Conservation (phyloP, 2,888 invertebrate species). For the Drosophila flavopinicola region DNA sequence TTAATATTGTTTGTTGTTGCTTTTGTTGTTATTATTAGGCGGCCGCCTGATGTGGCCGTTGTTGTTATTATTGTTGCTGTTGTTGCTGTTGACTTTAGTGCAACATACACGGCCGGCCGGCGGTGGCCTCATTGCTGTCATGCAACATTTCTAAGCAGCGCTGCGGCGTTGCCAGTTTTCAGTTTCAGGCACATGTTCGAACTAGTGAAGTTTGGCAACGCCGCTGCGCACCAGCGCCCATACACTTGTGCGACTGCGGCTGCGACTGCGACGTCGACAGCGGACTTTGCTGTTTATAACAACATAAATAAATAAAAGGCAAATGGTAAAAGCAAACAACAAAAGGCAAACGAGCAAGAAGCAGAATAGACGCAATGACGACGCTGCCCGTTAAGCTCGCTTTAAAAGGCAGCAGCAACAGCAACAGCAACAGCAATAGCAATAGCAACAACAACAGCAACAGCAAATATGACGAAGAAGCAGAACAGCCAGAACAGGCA, state of each 20-base stretch:
- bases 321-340: slow-evolving; percentile 39
- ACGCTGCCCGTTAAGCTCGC: slow-evolving; percentile 31
- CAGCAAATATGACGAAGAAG: no score
- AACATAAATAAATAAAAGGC: slow-evolving; percentile 68
- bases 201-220: slow-evolving; percentile 45
- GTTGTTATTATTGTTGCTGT: slow-evolving; percentile 17
- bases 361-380: slow-evolving; percentile 42
- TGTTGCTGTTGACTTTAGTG: slow-evolving; percentile 30
- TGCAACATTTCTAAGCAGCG: slow-evolving; percentile 59
- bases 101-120: slow-evolving; percentile 49
- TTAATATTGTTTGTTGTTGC: slow-evolving; percentile 64
- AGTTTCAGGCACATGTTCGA: slow-evolving; percentile 49
- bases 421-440: slow-evolving; percentile 1
- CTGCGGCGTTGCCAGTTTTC: slow-evolving; percentile 59
- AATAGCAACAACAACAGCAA: slow-evolving; percentile 1
- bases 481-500: no score
- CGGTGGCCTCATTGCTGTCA: slow-evolving; percentile 61
- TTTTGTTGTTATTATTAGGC: slow-evolving; percentile 61
- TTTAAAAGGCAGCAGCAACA: slow-evolving; percentile 36
- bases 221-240: slow-evolving; percentile 41
- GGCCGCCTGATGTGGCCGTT: slow-evolving; percentile 14
- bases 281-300: slow-evolving; percentile 60
- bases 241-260: slow-evolving; percentile 54
- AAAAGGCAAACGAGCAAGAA: slow-evolving; percentile 42
- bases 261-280: slow-evolving; percentile 6